phyloP scores from a whole-genome alignment of 2,888 invertebrate genomes.

The Thecophora atra region DNA sequence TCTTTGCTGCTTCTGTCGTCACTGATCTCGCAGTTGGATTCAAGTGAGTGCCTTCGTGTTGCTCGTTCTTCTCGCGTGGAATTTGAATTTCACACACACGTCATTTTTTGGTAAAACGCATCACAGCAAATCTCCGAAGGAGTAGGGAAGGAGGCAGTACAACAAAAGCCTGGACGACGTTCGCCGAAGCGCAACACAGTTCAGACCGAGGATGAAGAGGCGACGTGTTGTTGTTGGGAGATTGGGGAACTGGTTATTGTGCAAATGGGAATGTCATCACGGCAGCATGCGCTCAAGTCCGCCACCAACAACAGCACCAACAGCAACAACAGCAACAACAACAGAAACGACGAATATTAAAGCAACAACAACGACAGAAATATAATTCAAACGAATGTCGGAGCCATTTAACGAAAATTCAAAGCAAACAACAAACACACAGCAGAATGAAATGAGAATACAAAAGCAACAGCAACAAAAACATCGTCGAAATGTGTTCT shows the following conservation, averaged over 20 bases:
- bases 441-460: background rate
- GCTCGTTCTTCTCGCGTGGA: slow-evolving; percentile 54
- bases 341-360: slow-evolving; percentile 28
- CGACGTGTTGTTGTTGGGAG: slow-evolving; percentile 38
- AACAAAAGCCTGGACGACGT: slow-evolving; percentile 20
- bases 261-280: slow-evolving; percentile 51
- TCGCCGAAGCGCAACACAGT: slow-evolving; percentile 30
- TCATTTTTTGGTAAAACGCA: slow-evolving; percentile 42
- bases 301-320: slow-evolving; percentile 36
- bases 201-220: slow-evolving; percentile 36
- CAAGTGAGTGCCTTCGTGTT: slow-evolving; percentile 23
- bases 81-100: slow-evolving; percentile 58
- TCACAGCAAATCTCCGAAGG: slow-evolving; percentile 20
- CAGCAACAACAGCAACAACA: slow-evolving; percentile 38
- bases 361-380: slow-evolving; percentile 24
- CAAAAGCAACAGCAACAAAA: slow-evolving; percentile 37
- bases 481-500: slow-evolving; percentile 23
- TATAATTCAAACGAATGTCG: slow-evolving; percentile 36
- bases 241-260: slow-evolving; percentile 48
- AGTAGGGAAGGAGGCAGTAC: slow-evolving; percentile 4
- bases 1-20: slow-evolving; percentile 5
- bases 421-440: slow-evolving; percentile 23
- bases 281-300: slow-evolving; percentile 47
- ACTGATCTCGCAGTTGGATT: background rate
- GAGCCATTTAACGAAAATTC: slow-evolving; percentile 47